Percentiles rank a stretch among this genome's conserved stretches.
Evolutionary conservation across 2,888 invertebrate species (phyloP).

Genomic region (Torymus texanus): DNA sequence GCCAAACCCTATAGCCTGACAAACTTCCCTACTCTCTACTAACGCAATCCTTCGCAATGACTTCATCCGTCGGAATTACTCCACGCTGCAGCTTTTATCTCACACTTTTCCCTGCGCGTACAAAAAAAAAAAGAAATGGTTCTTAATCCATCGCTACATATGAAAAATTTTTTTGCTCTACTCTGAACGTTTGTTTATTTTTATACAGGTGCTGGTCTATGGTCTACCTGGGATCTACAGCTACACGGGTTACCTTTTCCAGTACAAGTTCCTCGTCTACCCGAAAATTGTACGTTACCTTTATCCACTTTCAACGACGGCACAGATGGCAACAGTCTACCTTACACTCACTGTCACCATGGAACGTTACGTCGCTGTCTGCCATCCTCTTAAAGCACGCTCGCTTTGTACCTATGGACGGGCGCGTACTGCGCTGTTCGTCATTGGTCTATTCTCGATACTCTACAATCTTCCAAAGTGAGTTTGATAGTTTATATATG

Average conservation of each 20-base stretch:
- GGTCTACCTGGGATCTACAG: conserved; percentile 91
- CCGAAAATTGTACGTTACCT: conserved; percentile 88
- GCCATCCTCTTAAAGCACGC: conserved; percentile 91
- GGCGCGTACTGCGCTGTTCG: conserved; percentile 89
- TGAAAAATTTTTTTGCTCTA: too few species aligned
- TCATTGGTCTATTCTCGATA: conserved; percentile 87
- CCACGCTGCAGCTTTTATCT: too few species aligned
- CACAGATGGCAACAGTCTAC: conserved; percentile 96
- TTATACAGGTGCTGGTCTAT: conserved; percentile 80
- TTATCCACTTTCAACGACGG: conserved; percentile 89
- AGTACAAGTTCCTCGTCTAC: conserved; percentile 87
- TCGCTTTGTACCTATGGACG: conserved; percentile 93
- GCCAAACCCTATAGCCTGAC: too few species aligned
- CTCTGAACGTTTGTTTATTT: conserved; percentile 26
- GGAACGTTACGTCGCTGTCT: conserved; percentile 95
- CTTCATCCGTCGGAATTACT: too few species aligned
- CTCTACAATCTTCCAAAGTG: conserved; percentile 88
- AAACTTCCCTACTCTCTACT: too few species aligned
- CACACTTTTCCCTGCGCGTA: too few species aligned
- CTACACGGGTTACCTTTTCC: conserved; percentile 85
- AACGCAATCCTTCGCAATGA: too few species aligned
- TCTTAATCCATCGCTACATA: too few species aligned
- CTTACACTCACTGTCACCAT: conserved; percentile 92
- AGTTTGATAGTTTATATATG: conserved; percentile 52
- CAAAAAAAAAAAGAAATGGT: too few species aligned